A percentile compares a stretch with the other conserved stretches of the same genome.
These are phyloP conservation scores for Sebastes elongatus DNA, from an alignment of 2,797 vertebrate species.

Conservation along the genomic window DNA sequence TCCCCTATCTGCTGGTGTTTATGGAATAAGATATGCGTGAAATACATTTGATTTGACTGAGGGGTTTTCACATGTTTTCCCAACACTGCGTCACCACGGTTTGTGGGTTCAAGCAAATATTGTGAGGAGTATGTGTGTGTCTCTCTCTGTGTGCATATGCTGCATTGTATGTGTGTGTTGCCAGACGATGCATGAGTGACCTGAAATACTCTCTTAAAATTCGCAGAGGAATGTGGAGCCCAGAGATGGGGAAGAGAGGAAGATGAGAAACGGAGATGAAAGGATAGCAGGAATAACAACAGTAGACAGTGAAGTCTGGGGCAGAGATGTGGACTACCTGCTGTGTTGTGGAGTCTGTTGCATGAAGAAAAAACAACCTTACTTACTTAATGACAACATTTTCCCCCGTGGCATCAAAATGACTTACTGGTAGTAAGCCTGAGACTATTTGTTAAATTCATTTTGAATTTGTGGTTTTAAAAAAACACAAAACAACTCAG, in stretches of 20 bases:
- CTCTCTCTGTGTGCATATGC: neutral
- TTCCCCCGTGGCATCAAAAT: neutral
- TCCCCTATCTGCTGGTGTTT: constrained; percentile 57
- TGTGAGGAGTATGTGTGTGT: constrained; percentile 23
- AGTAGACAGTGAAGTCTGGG: constrained; percentile 19
- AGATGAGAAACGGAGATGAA: constrained; percentile 44
- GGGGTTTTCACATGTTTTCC: constrained; percentile 69
- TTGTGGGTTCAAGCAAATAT: constrained; percentile 64
- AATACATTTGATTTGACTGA: constrained; percentile 64
- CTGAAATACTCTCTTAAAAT: constrained; percentile 68
- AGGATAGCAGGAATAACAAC: constrained; percentile 28
- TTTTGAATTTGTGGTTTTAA: constrained; percentile 10
- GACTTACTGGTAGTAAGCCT: neutral
- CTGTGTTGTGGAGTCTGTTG: constrained; percentile 23
- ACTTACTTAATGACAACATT: constrained; percentile 12
- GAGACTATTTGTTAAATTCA: constrained; percentile 4
- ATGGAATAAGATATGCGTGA: constrained; percentile 70
- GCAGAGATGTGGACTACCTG: constrained; percentile 18
- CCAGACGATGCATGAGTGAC: constrained; percentile 49
- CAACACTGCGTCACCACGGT: constrained; percentile 36
- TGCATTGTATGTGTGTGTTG: constrained; percentile 34
- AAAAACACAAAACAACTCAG: neutral
- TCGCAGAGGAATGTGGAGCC: constrained; percentile 68
- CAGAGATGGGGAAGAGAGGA: constrained; percentile 37
- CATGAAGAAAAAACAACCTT: neutral